A percentile compares a stretch with the other conserved stretches of the same genome.
Conservation (phyloP, 2,113 vertebrate species). For the Mugil cephalus region DNA sequence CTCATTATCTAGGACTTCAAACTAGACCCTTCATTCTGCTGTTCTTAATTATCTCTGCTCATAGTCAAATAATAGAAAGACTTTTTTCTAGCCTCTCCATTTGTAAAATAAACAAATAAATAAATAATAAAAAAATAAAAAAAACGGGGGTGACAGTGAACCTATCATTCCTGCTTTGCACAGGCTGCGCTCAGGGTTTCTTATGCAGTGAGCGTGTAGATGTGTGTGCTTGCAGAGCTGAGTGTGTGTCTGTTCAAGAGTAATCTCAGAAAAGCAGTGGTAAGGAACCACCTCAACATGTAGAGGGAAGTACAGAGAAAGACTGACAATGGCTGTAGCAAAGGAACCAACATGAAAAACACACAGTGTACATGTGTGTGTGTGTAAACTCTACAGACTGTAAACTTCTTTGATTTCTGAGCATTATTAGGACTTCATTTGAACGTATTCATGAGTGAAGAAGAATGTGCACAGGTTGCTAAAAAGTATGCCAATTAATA, state of each 20-base stretch:
- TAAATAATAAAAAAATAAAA: too few relatives aligned
- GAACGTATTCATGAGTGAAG: neutral
- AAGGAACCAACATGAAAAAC: conserved; percentile 7
- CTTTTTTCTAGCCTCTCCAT: neutral
- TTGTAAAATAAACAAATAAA: too few relatives aligned
- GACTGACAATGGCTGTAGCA: conserved; percentile 16
- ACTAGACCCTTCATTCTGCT: neutral
- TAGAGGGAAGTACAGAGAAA: conserved; percentile 27
- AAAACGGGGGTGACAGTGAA: conserved; percentile 7
- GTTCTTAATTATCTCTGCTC: neutral
- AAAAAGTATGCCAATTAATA: conserved; percentile 43
- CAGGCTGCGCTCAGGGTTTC: neutral
- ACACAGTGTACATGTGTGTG: neutral
- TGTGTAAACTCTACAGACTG: neutral
- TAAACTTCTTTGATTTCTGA: neutral
- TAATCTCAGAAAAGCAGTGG: conserved; percentile 61
- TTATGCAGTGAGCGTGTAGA: neutral
- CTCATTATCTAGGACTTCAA: neutral
- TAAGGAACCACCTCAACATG: conserved; percentile 49
- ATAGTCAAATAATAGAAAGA: conserved; percentile 4
- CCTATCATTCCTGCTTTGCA: neutral
- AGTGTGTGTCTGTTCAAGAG: conserved; percentile 53
- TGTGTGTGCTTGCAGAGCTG: neutral
- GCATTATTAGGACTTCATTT: conserved; percentile 5
- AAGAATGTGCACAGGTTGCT: conserved; percentile 8